These are phyloP conservation scores for Alligator mississippiensis DNA, from an alignment of 2,113 vertebrate species.

Conservation along the genomic window DNA sequence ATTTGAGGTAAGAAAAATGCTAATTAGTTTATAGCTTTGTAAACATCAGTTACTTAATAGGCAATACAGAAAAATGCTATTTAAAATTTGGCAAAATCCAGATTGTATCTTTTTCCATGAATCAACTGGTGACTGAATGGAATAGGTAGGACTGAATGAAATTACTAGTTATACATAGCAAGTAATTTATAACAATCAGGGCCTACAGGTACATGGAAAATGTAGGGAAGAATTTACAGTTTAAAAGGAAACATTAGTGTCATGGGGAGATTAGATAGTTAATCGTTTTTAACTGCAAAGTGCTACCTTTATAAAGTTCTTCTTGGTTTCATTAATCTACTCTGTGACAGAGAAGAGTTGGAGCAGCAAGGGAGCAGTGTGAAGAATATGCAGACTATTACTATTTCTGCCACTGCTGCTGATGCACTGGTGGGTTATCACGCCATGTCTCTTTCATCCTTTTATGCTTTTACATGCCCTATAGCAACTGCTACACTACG, in stretches of 20 bases:
- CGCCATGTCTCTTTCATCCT: constrained; percentile 50
- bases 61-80: neutral
- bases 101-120: rapidly evolving
- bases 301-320: constrained; percentile 63
- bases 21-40: neutral
- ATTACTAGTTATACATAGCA: constrained; percentile 13
- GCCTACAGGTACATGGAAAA: constrained; percentile 32
- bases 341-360: constrained; percentile 43
- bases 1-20: neutral
- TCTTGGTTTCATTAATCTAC: constrained; percentile 68
- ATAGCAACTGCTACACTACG: constrained; percentile 55
- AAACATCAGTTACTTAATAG: neutral
- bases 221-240: constrained; percentile 28
- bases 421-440: constrained; percentile 66
- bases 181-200: constrained; percentile 62
- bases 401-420: constrained; percentile 50
- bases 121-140: neutral
- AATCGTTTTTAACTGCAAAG: constrained; percentile 62
- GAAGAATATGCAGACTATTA: constrained; percentile 61
- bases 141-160: constrained; percentile 38
- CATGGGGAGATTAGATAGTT: constrained; percentile 61
- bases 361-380: constrained; percentile 53
- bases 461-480: constrained; percentile 67
- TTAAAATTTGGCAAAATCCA: neutral
- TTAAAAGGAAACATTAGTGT: constrained; percentile 49